These are phyloP conservation scores for Pseudobourletiella spinata DNA, from an alignment of 1,140 invertebrate genomes.

Conservation along the genomic window DNA sequence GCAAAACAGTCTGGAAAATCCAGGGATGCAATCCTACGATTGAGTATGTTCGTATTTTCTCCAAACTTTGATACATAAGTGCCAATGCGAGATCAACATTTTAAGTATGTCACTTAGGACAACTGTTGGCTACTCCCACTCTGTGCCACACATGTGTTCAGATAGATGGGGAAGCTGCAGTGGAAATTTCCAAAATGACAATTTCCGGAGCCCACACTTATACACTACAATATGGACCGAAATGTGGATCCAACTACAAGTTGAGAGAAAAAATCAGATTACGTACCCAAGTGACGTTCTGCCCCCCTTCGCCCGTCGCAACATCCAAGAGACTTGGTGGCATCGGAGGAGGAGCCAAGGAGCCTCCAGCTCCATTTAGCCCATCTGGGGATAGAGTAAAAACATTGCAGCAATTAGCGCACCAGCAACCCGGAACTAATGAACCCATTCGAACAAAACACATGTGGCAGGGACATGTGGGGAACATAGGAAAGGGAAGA, in stretches of 20 bases:
- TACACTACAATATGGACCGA: no score
- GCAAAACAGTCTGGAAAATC: no score
- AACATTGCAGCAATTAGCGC: background rate
- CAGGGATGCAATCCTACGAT: no score
- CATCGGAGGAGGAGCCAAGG: conserved; percentile 34
- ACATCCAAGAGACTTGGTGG: conserved; percentile 33
- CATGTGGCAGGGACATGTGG: background rate
- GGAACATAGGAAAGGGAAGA: background rate
- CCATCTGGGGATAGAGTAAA: background rate
- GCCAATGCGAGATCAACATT: no score
- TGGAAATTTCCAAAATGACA: no score
- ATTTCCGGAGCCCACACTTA: no score
- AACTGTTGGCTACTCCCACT: no score
- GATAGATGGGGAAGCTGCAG: no score
- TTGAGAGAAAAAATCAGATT: background rate
- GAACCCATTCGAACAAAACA: background rate
- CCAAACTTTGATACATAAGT: no score
- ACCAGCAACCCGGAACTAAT: background rate
- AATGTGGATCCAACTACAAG: background rate
- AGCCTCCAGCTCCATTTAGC: background rate
- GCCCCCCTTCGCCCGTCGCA: background rate
- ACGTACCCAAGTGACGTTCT: conserved; percentile 32
- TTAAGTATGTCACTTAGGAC: no score
- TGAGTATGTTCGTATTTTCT: no score
- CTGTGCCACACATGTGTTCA: no score